A percentile compares a stretch with the other conserved stretches of the same genome.
These are phyloP conservation scores for Sinella curviseta DNA, from an alignment of 1,140 invertebrate genomes.

Conservation along the genomic window DNA sequence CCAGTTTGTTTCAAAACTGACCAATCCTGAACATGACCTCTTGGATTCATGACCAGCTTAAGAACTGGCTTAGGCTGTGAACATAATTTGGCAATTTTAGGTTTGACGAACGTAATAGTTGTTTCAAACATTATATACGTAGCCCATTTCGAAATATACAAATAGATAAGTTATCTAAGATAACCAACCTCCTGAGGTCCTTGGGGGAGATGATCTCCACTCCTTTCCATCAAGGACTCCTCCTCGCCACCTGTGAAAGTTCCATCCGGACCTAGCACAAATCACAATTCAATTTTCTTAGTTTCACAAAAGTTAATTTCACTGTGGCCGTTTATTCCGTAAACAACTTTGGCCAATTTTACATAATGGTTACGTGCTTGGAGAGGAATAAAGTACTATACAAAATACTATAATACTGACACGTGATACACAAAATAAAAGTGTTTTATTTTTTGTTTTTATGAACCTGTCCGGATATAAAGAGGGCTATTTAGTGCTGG, in stretches of 20 bases:
- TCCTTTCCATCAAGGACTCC: slow-evolving; percentile 44
- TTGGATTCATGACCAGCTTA: slow-evolving; percentile 77
- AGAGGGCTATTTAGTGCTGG: slow-evolving; percentile 33
- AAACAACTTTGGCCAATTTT: slow-evolving; percentile 36
- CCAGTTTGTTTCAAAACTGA: slow-evolving; percentile 62
- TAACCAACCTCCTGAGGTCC: slow-evolving; percentile 36
- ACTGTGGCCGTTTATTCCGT: too few relatives aligned
- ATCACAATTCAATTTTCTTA: background rate
- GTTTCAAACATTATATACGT: too few relatives aligned
- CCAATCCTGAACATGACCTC: slow-evolving; percentile 71
- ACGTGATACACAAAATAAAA: too few relatives aligned
- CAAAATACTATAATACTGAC: too few relatives aligned
- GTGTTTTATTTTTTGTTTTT: too few relatives aligned
- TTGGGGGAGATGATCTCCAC: slow-evolving; percentile 37
- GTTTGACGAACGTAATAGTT: too few relatives aligned
- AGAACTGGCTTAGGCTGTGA: slow-evolving; percentile 64
- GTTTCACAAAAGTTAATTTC: background rate
- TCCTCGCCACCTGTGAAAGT: slow-evolving; percentile 48
- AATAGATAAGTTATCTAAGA: background rate
- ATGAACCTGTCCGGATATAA: slow-evolving; percentile 35
- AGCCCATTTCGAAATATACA: too few relatives aligned
- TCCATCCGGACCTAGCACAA: slow-evolving; percentile 46
- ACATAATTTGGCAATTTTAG: too few relatives aligned
- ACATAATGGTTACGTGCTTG: slow-evolving; percentile 4
- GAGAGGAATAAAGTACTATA: background rate